Percentiles rank a stretch among this genome's conserved stretches.
phyloP scores from a whole-genome alignment of 2,113 vertebrate genomes.

The Cynopterus brachyotis region DNA sequence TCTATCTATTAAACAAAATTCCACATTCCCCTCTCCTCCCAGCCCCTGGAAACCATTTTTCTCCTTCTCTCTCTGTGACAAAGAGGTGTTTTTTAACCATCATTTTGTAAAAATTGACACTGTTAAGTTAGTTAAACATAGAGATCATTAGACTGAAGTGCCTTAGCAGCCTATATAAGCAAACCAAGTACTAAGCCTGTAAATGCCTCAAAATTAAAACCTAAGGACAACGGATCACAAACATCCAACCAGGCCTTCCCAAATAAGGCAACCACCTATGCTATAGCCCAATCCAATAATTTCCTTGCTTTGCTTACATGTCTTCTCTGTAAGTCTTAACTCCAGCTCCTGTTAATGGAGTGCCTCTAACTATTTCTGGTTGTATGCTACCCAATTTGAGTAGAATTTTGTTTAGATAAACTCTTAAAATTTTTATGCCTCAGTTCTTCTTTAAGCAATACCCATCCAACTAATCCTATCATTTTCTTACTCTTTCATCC shows the following conservation, averaged over 20 bases:
- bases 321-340: not conserved
- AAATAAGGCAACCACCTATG: not conserved
- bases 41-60: not conserved
- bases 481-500: not conserved
- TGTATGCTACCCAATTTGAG: not conserved
- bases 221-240: not conserved
- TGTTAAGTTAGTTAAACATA: not conserved
- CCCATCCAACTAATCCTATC: not conserved
- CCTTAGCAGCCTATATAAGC: not conserved
- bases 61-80: not conserved
- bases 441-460: not conserved
- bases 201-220: not conserved
- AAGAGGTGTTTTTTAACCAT: not conserved
- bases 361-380: not conserved
- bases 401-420: not conserved
- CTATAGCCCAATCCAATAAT: not conserved
- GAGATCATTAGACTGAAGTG: not conserved
- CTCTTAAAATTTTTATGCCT: not conserved
- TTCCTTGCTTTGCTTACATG: not conserved
- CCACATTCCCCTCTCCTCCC: not conserved
- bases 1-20: not conserved
- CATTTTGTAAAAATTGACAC: not conserved
- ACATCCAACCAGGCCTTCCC: not conserved
- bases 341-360: not conserved
- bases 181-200: not conserved